phyloP scores from a whole-genome alignment of 2,888 invertebrate species.

The Teleogryllus oceanicus region DNA sequence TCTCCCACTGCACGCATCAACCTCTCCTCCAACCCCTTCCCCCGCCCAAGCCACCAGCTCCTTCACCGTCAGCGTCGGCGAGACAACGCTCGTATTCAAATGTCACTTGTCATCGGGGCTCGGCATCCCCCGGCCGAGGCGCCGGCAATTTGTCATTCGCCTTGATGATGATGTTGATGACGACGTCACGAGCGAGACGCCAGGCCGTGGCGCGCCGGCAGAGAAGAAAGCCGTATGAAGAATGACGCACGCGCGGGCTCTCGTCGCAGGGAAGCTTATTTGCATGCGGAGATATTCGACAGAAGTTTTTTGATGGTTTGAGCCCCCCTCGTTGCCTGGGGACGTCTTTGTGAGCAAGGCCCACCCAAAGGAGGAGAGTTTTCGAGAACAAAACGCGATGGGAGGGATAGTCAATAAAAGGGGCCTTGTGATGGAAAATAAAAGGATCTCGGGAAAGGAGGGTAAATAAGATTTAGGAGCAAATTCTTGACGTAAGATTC shows the following conservation, averaged over 20 bases:
- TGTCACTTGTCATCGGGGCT: background rate
- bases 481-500: background rate
- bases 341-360: background rate
- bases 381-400: background rate
- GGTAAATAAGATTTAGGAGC: background rate
- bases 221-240: conserved; percentile 10
- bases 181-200: background rate
- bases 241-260: background rate
- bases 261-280: background rate
- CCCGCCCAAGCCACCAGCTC: no score
- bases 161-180: conserved; percentile 1
- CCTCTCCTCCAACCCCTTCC: background rate
- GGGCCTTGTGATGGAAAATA: background rate
- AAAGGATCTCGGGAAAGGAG: background rate
- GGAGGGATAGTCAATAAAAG: background rate
- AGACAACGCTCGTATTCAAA: background rate
- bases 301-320: background rate
- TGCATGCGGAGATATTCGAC: conserved; percentile 18
- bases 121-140: background rate
- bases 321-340: background rate
- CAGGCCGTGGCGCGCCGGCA: background rate
- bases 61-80: background rate
- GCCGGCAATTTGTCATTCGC: conserved; percentile 2
- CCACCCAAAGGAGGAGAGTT: background rate
- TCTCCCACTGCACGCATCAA: background rate